Evolutionary conservation across 92 coral and sea anemone genomes (phyloP).

Genomic region (Virgularia gustaviana): DNA sequence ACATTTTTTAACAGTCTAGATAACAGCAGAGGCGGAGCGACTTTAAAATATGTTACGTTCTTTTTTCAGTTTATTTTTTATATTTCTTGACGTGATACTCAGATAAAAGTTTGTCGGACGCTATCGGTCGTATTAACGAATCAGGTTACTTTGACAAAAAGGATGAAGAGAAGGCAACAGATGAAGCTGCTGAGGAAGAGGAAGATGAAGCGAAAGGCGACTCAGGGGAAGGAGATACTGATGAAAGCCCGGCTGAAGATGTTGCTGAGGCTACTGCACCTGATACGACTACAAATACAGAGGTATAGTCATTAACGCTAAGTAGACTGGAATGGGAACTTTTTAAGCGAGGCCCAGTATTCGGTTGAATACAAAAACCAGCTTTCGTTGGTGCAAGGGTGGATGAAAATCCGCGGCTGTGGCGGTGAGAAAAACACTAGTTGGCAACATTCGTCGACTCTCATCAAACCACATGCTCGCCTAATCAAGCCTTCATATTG

Average conservation of each 20-base stretch:
- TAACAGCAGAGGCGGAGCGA: neutral
- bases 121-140: slow-evolving; percentile 66
- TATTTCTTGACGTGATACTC: slow-evolving; percentile 43
- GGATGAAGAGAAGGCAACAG: slow-evolving; percentile 53
- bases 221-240: slow-evolving; percentile 22
- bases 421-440: no score
- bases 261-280: slow-evolving; percentile 15
- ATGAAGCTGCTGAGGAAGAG: slow-evolving; percentile 38
- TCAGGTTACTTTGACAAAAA: slow-evolving; percentile 75
- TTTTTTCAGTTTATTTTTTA: neutral
- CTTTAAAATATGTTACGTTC: no score
- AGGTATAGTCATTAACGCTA: slow-evolving; percentile 1
- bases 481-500: no score
- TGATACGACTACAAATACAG: neutral
- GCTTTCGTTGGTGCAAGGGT: no score
- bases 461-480: no score
- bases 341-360: no score
- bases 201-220: slow-evolving; percentile 50
- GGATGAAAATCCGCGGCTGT: no score
- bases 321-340: no score
- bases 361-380: no score
- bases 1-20: neutral
- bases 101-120: slow-evolving; percentile 73
- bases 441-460: no score
- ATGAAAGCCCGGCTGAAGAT: slow-evolving; percentile 44